A percentile compares a stretch with the other conserved stretches of the same genome.
Evolutionary conservation across 2,888 invertebrate genomes (phyloP).

Genomic region (Rhaphigaster nebulosa): DNA sequence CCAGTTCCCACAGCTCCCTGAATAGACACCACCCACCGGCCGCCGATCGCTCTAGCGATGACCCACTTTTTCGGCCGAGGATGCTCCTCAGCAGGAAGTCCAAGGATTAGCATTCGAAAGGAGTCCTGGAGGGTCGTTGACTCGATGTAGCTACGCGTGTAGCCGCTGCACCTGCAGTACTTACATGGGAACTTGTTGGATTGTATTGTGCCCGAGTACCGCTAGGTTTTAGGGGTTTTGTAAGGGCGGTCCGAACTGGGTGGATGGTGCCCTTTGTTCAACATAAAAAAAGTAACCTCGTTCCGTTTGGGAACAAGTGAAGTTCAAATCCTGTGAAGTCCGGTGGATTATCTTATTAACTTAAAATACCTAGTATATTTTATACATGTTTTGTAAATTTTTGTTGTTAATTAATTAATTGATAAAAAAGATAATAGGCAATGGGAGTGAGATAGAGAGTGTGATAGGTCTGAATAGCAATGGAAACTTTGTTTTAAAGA

Average conservation of each 20-base stretch:
- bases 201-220: constrained; percentile 10
- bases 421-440: too few species aligned
- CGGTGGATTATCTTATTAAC: background rate
- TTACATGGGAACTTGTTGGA: background rate
- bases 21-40: constrained; percentile 43
- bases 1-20: constrained; percentile 26
- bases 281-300: background rate
- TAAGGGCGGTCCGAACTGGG: background rate
- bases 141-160: constrained; percentile 28
- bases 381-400: too few species aligned
- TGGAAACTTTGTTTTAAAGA: too few species aligned
- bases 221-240: constrained; percentile 1
- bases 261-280: background rate
- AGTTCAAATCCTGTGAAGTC: background rate
- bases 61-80: constrained; percentile 23
- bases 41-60: constrained; percentile 21
- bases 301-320: background rate
- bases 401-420: too few species aligned
- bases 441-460: too few species aligned
- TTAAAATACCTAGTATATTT: background rate
- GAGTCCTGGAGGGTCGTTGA: constrained; percentile 36
- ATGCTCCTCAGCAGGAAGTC: constrained; percentile 37
- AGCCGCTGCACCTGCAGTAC: constrained; percentile 40
- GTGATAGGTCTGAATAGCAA: too few species aligned
- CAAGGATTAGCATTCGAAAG: constrained; percentile 40